Base-by-base conservation (phyloP, 2,888 invertebrate genomes). In the Nomada lathburiana region DNA sequence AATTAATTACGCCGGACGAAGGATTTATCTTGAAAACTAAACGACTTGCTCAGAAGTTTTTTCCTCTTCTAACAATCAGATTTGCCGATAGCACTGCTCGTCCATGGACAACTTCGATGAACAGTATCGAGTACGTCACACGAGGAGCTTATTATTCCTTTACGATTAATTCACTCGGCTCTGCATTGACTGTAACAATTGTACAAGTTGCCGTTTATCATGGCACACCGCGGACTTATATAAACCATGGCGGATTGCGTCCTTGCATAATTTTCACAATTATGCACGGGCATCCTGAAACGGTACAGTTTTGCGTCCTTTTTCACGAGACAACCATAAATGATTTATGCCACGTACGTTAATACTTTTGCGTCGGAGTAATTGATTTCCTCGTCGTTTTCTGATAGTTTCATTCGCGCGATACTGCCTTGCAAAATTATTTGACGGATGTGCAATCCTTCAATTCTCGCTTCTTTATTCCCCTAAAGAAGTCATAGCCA, bases 141-240 rank as follows among this genome's bases (percentile, higher is more conserved):
- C 73, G 26, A 68, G 68, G 50, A 63, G 59, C 74, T 82, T 68
- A 73, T 84, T 77, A 73, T 67, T 73, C 72, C 73, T 84, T 72
- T 68, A 69, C 68, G 84, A 86, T 80, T 76, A 86, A 84, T 82
- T 76, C 68, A 75, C 78, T 73, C 44, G 63, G 36, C 60, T 20
- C 11, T 74, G 68, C 47, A 63, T 57, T 64, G 18, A 4, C 13
- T 55, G 57, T 55, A 50, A 68, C 65, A 72, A 73, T 73, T 62
- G 63, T 80, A 65, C 44, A 80, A 83, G 68, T 63, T 67, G 42
- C 18, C 47, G 52, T 59, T 83, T 63, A 81, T 71, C 73, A 68
- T 23, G 53, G 36, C n/a, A 57, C 18, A 29, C 26, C 18, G 68
- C 42, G 69, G 53, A 29, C 36, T 78, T 86, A 76, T 75, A 64